These are phyloP conservation scores for Oxyscelio sp. DNA, from an alignment of 2,888 invertebrate genomes.

Conservation along the genomic window DNA sequence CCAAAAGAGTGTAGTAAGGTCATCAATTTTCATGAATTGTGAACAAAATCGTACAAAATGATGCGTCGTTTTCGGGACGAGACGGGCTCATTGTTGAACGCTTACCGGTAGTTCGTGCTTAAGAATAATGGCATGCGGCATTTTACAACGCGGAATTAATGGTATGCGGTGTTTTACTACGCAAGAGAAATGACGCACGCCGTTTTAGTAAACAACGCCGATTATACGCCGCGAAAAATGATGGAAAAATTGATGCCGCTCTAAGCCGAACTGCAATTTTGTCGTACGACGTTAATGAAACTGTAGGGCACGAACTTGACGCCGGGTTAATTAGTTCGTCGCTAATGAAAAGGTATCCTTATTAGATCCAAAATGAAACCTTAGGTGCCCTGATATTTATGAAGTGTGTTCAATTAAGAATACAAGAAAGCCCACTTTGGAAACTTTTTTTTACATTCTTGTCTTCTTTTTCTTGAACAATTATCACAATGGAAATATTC, in stretches of 20 bases:
- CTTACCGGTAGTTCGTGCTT: constrained; percentile 68
- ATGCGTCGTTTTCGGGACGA: constrained; percentile 52
- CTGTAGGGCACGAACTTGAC: constrained; percentile 14
- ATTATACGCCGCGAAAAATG: constrained; percentile 69
- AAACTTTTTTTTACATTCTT: too few relatives aligned
- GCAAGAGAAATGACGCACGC: constrained; percentile 72
- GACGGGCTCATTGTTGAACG: constrained; percentile 68
- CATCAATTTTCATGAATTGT: constrained; percentile 71
- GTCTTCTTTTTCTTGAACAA: too few relatives aligned
- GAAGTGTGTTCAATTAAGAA: too few relatives aligned
- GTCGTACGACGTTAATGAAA: constrained; percentile 50
- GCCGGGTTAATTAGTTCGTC: constrained; percentile 41
- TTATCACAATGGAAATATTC: too few relatives aligned
- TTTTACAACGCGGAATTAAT: constrained; percentile 74
- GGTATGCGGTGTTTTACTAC: constrained; percentile 73
- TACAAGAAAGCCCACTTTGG: too few relatives aligned
- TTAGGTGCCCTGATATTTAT: too few relatives aligned
- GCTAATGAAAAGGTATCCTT: constrained; percentile 29
- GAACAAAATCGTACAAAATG: constrained; percentile 67
- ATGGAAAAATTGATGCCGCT: constrained; percentile 51
- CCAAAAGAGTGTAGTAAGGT: constrained; percentile 66
- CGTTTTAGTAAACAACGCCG: constrained; percentile 69
- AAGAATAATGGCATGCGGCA: constrained; percentile 74
- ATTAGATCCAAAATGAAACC: constrained; percentile 1
- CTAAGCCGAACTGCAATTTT: constrained; percentile 40